Base-by-base conservation (phyloP, 1,140 invertebrate species). In the Anthonomus grandis region DNA sequence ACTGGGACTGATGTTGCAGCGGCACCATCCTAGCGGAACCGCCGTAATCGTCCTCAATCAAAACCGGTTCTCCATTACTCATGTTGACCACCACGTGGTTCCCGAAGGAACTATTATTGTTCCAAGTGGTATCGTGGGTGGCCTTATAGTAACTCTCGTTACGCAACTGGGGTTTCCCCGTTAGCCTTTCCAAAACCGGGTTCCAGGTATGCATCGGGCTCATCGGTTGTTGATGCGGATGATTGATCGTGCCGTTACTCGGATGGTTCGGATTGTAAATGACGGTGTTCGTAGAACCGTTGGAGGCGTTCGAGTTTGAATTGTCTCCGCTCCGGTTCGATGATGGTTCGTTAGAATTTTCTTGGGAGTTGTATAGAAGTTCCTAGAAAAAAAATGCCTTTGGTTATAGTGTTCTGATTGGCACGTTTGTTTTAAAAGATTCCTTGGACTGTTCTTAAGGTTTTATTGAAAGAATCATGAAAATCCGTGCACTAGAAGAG, bases 101-200 rank as follows among this genome's bases (percentile, higher is more conserved):
- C 19, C 63, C 71, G 22, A 67, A 64, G 18, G 64, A 65, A 23
- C 64, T 69, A 48, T 70, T 70, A 49, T 69, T 71, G 22, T 68
- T 68, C 61, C 73, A 79, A 78, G 78, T 79, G 3, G 79, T 79
- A 55, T 83, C 80, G 64, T 82, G 78, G 4, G 80, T 81, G n/a
- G 81, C 79, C 75, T 87, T 83, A 62, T 91, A 93, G 64, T 93
- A 95, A 68, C 91, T 93, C 72, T 93, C 90, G 66, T 93, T 94
- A 15, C 86, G 74, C 38, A 89, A 62, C 55, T 71, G 58, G 39
- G 72, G 60, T 75, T 78, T 65, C 3, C 86, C 86, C 18, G 89
- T 93, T 60, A 94, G 74, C 67, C 90, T 76, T 68, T 93, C 90
- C 62, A 93, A 84, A 24, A 93, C 90, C 36, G 91, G 90, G 75